phyloP scores from a whole-genome alignment of 1,140 invertebrate genomes.

The Lasioglossum baleicum region DNA sequence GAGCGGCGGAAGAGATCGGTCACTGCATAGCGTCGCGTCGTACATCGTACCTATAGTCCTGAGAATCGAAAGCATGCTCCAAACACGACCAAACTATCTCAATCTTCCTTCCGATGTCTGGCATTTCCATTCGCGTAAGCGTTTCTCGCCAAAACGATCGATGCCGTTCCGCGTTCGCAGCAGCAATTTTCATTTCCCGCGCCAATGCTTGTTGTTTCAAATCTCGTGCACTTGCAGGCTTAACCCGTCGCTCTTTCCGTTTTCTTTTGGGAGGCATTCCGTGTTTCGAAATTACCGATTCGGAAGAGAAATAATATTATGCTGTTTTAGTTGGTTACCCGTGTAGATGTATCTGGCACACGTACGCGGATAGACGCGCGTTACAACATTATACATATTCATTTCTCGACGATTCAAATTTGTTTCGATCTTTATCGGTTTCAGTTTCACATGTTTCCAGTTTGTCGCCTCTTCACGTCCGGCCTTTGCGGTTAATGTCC shows the following conservation, averaged over 20 bases:
- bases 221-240: not conserved
- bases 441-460: too few species aligned
- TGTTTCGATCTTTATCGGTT: not conserved
- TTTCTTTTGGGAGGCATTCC: slow-evolving; percentile 19
- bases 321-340: not conserved
- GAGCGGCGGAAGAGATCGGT: too few species aligned
- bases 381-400: too few species aligned
- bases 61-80: slow-evolving; percentile 72
- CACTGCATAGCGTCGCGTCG: too few species aligned
- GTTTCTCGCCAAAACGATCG: slow-evolving; percentile 63
- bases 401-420: not conserved
- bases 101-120: slow-evolving; percentile 61
- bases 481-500: too few species aligned
- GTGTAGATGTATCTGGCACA: not conserved
- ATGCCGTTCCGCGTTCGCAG: slow-evolving; percentile 53
- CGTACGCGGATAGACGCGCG: too few species aligned
- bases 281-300: not conserved
- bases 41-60: slow-evolving; percentile 67
- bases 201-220: slow-evolving; percentile 55
- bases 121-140: slow-evolving; percentile 65
- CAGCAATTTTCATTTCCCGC: slow-evolving; percentile 64
- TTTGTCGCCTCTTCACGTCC: too few species aligned
- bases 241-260: not conserved
- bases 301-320: not conserved
- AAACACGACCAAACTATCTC: slow-evolving; percentile 67